Evolutionary conservation across 2,888 invertebrate genomes (phyloP).

Genomic region (Trichacis sp.): DNA sequence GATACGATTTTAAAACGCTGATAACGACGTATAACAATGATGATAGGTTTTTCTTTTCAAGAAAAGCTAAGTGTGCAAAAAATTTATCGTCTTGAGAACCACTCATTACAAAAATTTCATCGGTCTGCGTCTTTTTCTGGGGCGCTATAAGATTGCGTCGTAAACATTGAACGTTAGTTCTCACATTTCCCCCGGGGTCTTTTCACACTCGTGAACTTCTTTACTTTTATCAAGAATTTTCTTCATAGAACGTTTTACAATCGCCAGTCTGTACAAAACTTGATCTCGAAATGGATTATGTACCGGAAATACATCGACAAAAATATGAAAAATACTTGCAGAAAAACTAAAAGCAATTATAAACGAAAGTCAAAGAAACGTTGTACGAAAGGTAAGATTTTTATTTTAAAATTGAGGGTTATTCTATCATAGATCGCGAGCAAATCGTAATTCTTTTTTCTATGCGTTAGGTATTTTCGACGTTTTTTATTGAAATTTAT

Average conservation of each 20-base stretch:
- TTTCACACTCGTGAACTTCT: not conserved
- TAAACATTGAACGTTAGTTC: constrained; percentile 10
- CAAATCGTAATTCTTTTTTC: no score
- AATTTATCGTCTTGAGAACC: not conserved
- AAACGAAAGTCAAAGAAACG: not conserved
- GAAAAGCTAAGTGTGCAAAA: not conserved
- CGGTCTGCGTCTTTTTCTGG: not conserved
- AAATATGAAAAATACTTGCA: not conserved
- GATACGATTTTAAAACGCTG: no score
- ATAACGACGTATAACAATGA: not conserved
- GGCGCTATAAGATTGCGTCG: not conserved
- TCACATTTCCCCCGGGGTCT: constrained; percentile 6
- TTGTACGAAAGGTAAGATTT: no score
- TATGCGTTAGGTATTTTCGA: no score
- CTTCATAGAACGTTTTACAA: constrained; percentile 3
- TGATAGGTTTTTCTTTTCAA: not conserved
- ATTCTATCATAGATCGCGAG: no score
- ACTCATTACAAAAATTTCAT: not conserved
- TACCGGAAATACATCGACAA: no score
- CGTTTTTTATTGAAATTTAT: no score
- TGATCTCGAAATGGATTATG: no score
- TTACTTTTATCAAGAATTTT: constrained; percentile 5
- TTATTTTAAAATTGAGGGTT: no score
- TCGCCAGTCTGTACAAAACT: not conserved
- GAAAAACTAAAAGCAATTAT: not conserved